A percentile compares a stretch with the other conserved stretches of the same genome.
Evolutionary conservation across 2,797 vertebrate genomes (phyloP).

Genomic region (Apogon talboti): DNA sequence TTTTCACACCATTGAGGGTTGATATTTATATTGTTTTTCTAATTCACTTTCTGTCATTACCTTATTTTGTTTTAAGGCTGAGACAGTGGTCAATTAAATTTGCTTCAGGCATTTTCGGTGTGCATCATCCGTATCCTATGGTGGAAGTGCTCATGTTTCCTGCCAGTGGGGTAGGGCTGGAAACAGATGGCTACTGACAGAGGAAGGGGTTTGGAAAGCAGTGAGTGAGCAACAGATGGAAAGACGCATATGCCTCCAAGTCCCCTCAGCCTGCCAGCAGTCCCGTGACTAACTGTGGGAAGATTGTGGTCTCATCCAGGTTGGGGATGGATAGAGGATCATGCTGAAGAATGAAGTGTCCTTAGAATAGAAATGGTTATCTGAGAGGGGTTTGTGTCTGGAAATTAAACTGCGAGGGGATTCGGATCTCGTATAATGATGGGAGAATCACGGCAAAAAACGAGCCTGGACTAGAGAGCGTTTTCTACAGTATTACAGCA

Average conservation of each 20-base stretch:
- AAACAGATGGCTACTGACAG: constrained; percentile 86
- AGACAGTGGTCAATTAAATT: constrained; percentile 43
- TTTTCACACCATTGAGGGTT: not conserved
- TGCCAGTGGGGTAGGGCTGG: constrained; percentile 83
- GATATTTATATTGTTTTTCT: constrained; percentile 1
- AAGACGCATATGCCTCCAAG: constrained; percentile 83
- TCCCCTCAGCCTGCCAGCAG: constrained; percentile 83
- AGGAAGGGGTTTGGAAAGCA: constrained; percentile 84
- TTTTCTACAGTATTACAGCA: constrained; percentile 24
- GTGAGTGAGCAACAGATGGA: constrained; percentile 85
- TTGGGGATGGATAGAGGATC: constrained; percentile 70
- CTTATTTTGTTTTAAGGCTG: constrained; percentile 17
- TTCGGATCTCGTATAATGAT: constrained; percentile 55
- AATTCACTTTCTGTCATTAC: constrained; percentile 1
- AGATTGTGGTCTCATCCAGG: constrained; percentile 76
- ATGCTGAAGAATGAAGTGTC: constrained; percentile 61
- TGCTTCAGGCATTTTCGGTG: constrained; percentile 51
- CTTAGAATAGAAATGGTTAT: constrained; percentile 62
- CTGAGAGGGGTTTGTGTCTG: constrained; percentile 53
- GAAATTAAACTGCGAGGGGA: constrained; percentile 51
- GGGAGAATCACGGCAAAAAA: constrained; percentile 32
- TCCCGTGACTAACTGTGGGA: constrained; percentile 83
- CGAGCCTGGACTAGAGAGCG: constrained; percentile 12
- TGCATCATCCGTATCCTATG: constrained; percentile 77
- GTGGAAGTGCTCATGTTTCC: constrained; percentile 80